Evolutionary conservation across 2,888 invertebrate species (phyloP).

Genomic region (Nomada flava): DNA sequence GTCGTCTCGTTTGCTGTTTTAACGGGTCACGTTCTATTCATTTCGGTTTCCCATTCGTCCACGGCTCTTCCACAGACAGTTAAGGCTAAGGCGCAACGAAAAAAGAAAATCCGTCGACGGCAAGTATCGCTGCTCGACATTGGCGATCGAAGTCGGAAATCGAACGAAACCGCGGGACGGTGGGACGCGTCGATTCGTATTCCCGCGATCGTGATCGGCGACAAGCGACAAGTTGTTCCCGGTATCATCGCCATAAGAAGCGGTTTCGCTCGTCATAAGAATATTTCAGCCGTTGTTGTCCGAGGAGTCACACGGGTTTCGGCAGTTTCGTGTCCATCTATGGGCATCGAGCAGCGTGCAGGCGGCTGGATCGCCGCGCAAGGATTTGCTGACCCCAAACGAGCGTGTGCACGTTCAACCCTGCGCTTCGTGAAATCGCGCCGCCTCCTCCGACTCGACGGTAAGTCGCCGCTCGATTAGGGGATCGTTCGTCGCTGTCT

Average conservation of each 20-base stretch:
- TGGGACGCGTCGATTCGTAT: not conserved
- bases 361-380: slow-evolving; percentile 10
- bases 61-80: too few species aligned
- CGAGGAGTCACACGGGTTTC: slow-evolving; percentile 51
- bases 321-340: slow-evolving; percentile 58
- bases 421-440: slow-evolving; percentile 9
- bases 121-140: not conserved
- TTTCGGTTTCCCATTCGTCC: too few species aligned
- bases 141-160: slow-evolving; percentile 10
- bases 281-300: slow-evolving; percentile 46
- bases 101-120: not conserved
- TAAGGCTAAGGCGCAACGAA: not conserved
- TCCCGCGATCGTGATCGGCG: slow-evolving; percentile 16
- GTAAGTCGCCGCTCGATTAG: slow-evolving; percentile 31
- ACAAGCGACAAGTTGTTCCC: slow-evolving; percentile 52
- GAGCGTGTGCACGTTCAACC: slow-evolving; percentile 5
- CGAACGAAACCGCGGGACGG: not conserved
- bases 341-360: slow-evolving; percentile 33
- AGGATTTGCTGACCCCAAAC: slow-evolving; percentile 45
- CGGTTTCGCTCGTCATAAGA: slow-evolving; percentile 49
- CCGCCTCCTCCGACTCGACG: slow-evolving; percentile 33
- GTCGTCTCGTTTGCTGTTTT: too few species aligned
- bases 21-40: not conserved
- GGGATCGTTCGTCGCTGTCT: not conserved
- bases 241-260: slow-evolving; percentile 54